Conservation (phyloP, 2,113 vertebrate species). For the Telmatochromis brichardi region DNA sequence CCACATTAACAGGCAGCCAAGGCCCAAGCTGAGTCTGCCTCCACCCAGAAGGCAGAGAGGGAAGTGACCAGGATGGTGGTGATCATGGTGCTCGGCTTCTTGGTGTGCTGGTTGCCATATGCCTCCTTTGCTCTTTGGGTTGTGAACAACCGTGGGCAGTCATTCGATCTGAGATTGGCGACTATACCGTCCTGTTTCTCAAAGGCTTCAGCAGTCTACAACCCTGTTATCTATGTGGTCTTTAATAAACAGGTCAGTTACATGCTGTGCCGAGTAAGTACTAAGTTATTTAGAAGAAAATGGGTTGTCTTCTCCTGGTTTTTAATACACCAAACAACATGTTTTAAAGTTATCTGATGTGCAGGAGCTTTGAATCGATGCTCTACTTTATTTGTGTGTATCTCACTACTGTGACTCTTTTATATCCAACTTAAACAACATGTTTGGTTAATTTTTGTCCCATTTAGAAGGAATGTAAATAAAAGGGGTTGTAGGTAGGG, state of each 20-base stretch:
- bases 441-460: neutral
- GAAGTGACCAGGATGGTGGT: slow-evolving; percentile 75
- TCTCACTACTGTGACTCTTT: neutral
- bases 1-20: slow-evolving; percentile 50
- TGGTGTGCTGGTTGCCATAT: slow-evolving; percentile 71
- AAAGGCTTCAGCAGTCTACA: slow-evolving; percentile 71
- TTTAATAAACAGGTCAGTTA: slow-evolving; percentile 70
- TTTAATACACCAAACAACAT: neutral
- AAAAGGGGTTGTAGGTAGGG: neutral
- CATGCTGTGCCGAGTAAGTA: neutral
- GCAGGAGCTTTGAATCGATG: neutral
- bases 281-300: too few species aligned
- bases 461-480: neutral
- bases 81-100: slow-evolving; percentile 70
- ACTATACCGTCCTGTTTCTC: slow-evolving; percentile 64
- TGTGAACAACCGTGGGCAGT: slow-evolving; percentile 53
- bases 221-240: slow-evolving; percentile 70
- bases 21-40: slow-evolving; percentile 68
- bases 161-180: slow-evolving; percentile 60
- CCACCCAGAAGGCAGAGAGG: slow-evolving; percentile 70
- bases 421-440: neutral
- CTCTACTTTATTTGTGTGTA: neutral
- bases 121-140: slow-evolving; percentile 63
- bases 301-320: neutral
- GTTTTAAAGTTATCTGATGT: neutral